These are phyloP conservation scores for Lagocephalus sceleratus DNA, from an alignment of 2,797 vertebrate species.

Conservation along the genomic window DNA sequence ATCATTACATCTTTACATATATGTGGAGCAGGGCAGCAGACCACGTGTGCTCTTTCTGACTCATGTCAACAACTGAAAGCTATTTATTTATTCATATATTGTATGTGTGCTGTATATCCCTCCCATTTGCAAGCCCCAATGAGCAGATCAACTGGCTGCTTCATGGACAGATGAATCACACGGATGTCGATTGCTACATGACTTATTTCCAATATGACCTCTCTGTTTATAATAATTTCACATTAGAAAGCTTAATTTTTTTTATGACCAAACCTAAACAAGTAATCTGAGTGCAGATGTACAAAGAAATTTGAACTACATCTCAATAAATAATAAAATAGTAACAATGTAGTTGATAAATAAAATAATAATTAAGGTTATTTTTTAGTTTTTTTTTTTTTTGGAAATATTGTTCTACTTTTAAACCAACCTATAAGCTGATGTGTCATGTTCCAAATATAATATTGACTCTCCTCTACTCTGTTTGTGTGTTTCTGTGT, in stretches of 20 bases:
- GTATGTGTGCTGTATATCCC: constrained; percentile 14
- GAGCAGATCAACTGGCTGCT: constrained; percentile 21
- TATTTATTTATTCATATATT: constrained; percentile 17
- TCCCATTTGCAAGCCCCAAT: constrained; percentile 15
- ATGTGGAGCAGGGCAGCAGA: constrained; percentile 14
- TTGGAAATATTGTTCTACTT: background rate
- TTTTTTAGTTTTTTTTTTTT: background rate
- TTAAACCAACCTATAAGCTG: too few relatives aligned
- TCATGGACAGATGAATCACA: constrained; percentile 5
- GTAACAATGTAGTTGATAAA: too few relatives aligned
- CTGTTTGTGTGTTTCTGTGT: constrained; percentile 11
- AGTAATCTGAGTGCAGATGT: too few relatives aligned
- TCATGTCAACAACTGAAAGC: constrained; percentile 14
- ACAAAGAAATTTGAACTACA: too few relatives aligned
- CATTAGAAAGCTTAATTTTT: too few relatives aligned
- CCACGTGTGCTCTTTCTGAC: constrained; percentile 32
- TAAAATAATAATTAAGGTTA: background rate
- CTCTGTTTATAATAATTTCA: too few relatives aligned
- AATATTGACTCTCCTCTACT: background rate
- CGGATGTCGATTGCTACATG: constrained; percentile 1
- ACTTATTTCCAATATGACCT: background rate
- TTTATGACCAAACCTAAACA: too few relatives aligned
- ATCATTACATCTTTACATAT: constrained; percentile 36
- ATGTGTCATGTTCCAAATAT: too few relatives aligned
- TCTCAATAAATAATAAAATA: too few relatives aligned